Percentiles rank a stretch among this genome's conserved stretches.
phyloP scores from a whole-genome alignment of 30 jellyfish, hydroid and myxozoan genomes.

The Chironex yamaguchii region DNA sequence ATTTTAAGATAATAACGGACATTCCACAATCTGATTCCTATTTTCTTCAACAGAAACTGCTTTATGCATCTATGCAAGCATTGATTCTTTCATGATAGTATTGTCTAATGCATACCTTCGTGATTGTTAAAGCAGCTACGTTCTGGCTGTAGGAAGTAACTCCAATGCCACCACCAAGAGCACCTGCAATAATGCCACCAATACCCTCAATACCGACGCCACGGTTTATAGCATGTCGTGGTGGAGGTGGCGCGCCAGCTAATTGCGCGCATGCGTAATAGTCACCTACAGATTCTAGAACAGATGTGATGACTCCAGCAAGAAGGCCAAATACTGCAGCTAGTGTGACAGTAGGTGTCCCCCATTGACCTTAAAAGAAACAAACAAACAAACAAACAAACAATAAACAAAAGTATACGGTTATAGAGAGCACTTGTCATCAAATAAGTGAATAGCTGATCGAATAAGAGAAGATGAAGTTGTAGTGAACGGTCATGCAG shows the following conservation, averaged over 20 bases:
- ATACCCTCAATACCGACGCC: slow-evolving; percentile 91
- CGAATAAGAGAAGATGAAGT: too few relatives aligned
- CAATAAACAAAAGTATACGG: too few relatives aligned
- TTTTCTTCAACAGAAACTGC: too few relatives aligned
- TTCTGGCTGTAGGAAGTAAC: slow-evolving; percentile 93
- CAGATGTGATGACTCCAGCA: slow-evolving; percentile 85
- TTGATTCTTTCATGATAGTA: too few relatives aligned
- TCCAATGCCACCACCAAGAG: slow-evolving; percentile 96
- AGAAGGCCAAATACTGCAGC: slow-evolving; percentile 86
- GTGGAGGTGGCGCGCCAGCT: slow-evolving; percentile 89
- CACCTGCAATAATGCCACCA: slow-evolving; percentile 93
- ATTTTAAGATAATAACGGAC: too few relatives aligned
- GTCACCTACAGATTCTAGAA: slow-evolving; percentile 87
- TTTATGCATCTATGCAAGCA: too few relatives aligned
- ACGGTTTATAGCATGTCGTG: slow-evolving; percentile 82
- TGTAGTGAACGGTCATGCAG: too few relatives aligned
- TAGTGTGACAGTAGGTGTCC: slow-evolving; percentile 81
- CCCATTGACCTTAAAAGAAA: slow-evolving; percentile 99
- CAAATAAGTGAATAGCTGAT: too few relatives aligned
- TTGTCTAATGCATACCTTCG: slow-evolving; percentile 79
- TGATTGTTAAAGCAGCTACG: slow-evolving; percentile 90
- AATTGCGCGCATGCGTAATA: slow-evolving; percentile 91
- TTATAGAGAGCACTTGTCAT: too few relatives aligned
- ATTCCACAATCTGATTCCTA: too few relatives aligned
- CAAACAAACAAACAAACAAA: too few relatives aligned